phyloP scores from a whole-genome alignment of 2,888 invertebrate species.

The Cantharis lateralis region DNA sequence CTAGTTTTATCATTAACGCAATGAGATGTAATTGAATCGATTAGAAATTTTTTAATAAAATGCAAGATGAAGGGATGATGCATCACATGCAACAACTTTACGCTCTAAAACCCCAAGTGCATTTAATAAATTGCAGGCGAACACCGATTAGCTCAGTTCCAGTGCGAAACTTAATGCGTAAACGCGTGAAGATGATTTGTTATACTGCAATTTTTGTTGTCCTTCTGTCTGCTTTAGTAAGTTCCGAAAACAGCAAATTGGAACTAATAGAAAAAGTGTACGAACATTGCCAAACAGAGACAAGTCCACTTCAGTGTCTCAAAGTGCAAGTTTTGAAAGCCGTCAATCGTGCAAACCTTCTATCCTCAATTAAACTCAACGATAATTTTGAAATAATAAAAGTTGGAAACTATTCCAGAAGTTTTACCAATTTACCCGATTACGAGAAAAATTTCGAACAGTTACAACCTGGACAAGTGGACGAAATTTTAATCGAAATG shows the following conservation, averaged over 20 bases:
- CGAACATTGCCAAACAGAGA: neutral
- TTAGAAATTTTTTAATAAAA: neutral
- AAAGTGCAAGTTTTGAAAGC: slow-evolving; percentile 72
- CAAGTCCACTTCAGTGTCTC: slow-evolving; percentile 63
- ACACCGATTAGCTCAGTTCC: neutral
- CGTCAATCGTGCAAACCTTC: slow-evolving; percentile 66
- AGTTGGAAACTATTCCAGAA: slow-evolving; percentile 27
- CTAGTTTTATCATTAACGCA: neutral
- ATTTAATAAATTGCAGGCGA: neutral
- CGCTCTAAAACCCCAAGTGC: neutral
- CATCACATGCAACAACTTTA: neutral
- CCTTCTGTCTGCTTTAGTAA: neutral
- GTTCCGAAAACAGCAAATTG: neutral
- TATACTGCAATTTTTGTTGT: neutral
- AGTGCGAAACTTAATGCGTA: neutral
- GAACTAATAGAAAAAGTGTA: neutral
- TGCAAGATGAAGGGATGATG: neutral
- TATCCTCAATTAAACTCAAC: slow-evolving; percentile 64
- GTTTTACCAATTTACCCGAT: slow-evolving; percentile 30
- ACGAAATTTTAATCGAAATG: slow-evolving; percentile 62
- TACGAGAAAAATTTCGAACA: slow-evolving; percentile 61
- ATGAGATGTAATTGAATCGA: neutral
- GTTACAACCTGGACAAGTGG: slow-evolving; percentile 64
- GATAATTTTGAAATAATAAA: slow-evolving; percentile 66
- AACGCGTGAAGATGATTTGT: neutral